Evolutionary conservation across 2,888 invertebrate species (phyloP).

Genomic region (Drosophila demipolita): DNA sequence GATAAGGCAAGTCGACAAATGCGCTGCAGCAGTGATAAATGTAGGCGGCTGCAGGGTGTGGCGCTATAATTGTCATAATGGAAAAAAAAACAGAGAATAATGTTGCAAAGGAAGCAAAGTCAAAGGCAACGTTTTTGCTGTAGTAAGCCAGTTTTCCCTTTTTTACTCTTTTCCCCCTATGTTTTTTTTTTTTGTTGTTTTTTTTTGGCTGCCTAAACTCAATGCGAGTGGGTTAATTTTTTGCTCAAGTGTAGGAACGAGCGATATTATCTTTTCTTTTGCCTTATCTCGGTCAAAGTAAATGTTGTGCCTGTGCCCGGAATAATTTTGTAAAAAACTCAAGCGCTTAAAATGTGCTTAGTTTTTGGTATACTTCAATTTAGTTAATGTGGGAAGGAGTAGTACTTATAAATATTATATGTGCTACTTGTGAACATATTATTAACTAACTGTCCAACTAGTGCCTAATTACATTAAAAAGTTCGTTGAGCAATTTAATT

Average conservation of each 20-base stretch:
- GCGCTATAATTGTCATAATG: conserved; percentile 65
- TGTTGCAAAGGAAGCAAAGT: conserved; percentile 21
- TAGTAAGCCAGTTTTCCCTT: conserved; percentile 35
- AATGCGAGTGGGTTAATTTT: conserved; percentile 56
- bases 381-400: not conserved
- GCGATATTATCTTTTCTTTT: conserved; percentile 29
- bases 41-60: conserved; percentile 43
- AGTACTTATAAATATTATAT: not conserved
- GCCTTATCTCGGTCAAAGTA: conserved; percentile 15
- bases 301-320: not conserved
- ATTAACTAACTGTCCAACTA: not conserved
- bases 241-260: conserved; percentile 13
- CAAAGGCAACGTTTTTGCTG: conserved; percentile 53
- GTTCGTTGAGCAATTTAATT: not conserved
- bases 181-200: not conserved
- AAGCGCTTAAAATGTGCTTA: not conserved
- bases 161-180: conserved; percentile 13
- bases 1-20: conserved; percentile 75
- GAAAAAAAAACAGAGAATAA: conserved; percentile 10
- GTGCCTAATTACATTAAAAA: not conserved
- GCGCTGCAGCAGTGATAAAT: conserved; percentile 67
- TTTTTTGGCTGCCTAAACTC: conserved; percentile 2
- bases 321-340: conserved; percentile 6
- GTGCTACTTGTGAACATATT: too few species aligned
- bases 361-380: not conserved